Percentiles rank a stretch among this genome's conserved stretches.
phyloP scores from a whole-genome alignment of 2,113 vertebrate species.

The Myodes glareolus region DNA sequence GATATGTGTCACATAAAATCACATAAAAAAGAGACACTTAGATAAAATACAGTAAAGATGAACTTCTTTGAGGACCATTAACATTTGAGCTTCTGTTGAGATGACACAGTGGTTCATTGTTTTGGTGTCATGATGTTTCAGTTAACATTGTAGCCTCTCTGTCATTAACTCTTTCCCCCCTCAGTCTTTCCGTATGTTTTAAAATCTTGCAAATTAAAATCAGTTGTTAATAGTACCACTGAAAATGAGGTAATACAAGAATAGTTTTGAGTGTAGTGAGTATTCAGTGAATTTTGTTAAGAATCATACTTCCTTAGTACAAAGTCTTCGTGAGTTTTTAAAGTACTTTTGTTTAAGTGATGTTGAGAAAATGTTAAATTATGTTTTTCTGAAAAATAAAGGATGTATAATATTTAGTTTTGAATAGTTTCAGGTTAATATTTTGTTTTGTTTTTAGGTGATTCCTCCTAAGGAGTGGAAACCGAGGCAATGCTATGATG shows the following conservation, averaged over 20 bases:
- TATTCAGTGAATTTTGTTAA: slow-evolving; percentile 39
- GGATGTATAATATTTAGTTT: slow-evolving; percentile 23
- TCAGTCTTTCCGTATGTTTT: background rate
- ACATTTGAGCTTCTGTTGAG: background rate
- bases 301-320: background rate
- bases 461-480: slow-evolving; percentile 91
- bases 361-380: slow-evolving; percentile 32
- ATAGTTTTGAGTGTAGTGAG: background rate
- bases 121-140: background rate
- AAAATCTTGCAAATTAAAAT: background rate
- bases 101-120: background rate
- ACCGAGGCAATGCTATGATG: slow-evolving; percentile 87
- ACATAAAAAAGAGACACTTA: background rate
- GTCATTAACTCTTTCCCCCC: background rate
- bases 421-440: slow-evolving; percentile 42
- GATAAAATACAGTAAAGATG: background rate
- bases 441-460: slow-evolving; percentile 84
- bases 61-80: background rate
- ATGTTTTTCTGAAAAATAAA: slow-evolving; percentile 10
- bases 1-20: slow-evolving; percentile 41
- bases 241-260: slow-evolving; percentile 30
- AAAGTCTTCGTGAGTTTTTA: background rate
- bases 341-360: background rate
- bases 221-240: background rate
- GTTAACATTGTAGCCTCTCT: background rate